Percentiles rank a stretch among this genome's conserved stretches.
These are phyloP conservation scores for Hippocampus comes DNA, from an alignment of 2,113 vertebrate species.

Conservation along the genomic window DNA sequence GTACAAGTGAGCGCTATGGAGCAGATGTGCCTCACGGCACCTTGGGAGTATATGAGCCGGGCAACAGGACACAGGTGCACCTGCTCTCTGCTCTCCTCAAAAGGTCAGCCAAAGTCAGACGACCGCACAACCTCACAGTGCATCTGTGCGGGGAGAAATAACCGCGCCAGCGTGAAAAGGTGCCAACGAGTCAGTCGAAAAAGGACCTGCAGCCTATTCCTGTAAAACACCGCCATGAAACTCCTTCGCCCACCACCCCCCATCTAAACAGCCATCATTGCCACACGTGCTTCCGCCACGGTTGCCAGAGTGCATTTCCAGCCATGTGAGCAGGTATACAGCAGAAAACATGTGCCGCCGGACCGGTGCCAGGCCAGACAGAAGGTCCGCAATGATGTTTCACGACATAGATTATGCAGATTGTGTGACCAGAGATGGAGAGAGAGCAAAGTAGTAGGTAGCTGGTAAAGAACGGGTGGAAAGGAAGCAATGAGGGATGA, in stretches of 20 bases:
- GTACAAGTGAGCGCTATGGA: conserved; percentile 56
- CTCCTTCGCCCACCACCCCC: background rate
- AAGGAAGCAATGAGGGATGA: conserved; percentile 38
- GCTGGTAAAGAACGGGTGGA: conserved; percentile 12
- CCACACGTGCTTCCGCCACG: conserved; percentile 45
- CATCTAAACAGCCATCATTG: conserved; percentile 44
- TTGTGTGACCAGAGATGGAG: conserved; percentile 58
- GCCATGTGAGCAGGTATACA: conserved; percentile 69
- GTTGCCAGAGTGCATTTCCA: conserved; percentile 68
- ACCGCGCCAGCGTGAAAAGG: background rate
- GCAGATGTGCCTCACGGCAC: conserved; percentile 66
- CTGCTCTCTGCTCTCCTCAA: conserved; percentile 63
- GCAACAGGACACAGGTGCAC: conserved; percentile 68
- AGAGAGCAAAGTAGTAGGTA: conserved; percentile 25
- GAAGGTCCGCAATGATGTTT: conserved; percentile 73
- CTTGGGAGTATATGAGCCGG: conserved; percentile 63
- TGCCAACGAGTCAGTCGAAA: background rate
- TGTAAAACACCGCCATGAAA: background rate
- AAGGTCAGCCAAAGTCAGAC: conserved; percentile 67
- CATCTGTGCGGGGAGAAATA: conserved; percentile 2
- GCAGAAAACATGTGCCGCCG: conserved; percentile 70
- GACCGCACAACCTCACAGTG: conserved; percentile 43
- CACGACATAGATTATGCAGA: conserved; percentile 74
- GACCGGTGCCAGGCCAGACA: conserved; percentile 67
- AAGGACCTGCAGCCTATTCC: background rate